Base-by-base conservation (phyloP, 1,140 invertebrate genomes). In the Ceratina calcarata region DNA sequence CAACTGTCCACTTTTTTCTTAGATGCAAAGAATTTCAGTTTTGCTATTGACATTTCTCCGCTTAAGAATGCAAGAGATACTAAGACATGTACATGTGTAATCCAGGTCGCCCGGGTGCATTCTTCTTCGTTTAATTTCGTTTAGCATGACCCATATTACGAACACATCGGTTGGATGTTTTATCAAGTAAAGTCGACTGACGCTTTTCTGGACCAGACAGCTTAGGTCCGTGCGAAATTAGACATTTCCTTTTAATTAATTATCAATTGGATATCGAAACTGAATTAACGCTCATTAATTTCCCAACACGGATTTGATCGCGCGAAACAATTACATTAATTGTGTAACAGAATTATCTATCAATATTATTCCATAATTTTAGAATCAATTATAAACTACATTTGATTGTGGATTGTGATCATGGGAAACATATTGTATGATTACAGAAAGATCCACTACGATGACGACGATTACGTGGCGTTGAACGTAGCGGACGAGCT, bases 401-500 rank as follows among this genome's bases (percentile, higher is more conserved):
- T n/a, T n/a, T n/a, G n/a, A n/a, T n/a, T n/a, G 6, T 37, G 32
- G 32, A 37, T 37, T 6, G 32, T 37, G 32, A 37, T 3, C 2
- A 37, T 2, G 32, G 32, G 32, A 37, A 37, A 37, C 32, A 6
- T 3, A 37, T 37, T 32, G 27, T 62, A 10, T 78, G 22, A 22
- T 90, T 88, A 55, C 78, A 94, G 93, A 80, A 92, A 92, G 84
- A 89, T 92, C 81, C 90, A 92, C 79, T 93, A 93, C 80, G 92
- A 93, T 73, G 74, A 91, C 45, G 93, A 94, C 72, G 93, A 94
- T 80, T 94, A 94, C 81, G 85, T 94, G 67, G 92, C 94, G 71
- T 83, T 94, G 62, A 92, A 94, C 87, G 90, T 94, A 74, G 93
- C 93, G 22, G 93, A 93, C 60, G 91, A 92, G 61, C 87, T 92